A percentile compares a stretch with the other conserved stretches of the same genome.
Conservation (phyloP, 2,797 vertebrate genomes). For the Manis javanica region DNA sequence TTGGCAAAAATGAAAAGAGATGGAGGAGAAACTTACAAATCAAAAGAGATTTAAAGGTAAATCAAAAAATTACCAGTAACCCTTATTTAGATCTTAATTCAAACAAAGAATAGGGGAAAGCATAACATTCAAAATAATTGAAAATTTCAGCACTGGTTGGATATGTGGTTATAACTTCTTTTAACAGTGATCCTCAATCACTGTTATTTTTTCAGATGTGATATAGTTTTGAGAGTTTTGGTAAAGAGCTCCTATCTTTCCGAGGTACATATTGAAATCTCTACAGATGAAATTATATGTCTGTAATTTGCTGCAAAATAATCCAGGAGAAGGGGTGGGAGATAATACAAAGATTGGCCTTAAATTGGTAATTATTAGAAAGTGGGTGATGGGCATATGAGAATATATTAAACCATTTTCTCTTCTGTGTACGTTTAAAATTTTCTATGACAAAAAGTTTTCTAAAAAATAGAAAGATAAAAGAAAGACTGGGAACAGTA, state of each 20-base stretch:
- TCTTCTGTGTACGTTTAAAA: background rate
- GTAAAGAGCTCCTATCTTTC: background rate
- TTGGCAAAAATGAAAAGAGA: background rate
- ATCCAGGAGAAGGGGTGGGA: background rate
- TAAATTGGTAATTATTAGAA: background rate
- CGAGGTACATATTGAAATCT: background rate
- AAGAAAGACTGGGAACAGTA: background rate
- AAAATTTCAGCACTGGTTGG: background rate
- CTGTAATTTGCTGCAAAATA: background rate
- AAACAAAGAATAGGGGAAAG: background rate
- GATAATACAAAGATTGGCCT: background rate
- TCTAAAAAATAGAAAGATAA: background rate
- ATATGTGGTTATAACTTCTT: background rate
- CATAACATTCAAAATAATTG: background rate
- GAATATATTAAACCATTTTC: background rate
- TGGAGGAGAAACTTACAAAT: background rate
- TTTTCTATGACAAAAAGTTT: background rate
- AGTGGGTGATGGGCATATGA: background rate
- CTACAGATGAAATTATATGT: background rate
- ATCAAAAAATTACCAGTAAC: background rate
- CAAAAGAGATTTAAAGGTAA: constrained; percentile 17
- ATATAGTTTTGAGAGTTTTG: background rate
- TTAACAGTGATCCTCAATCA: background rate
- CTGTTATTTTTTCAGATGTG: background rate
- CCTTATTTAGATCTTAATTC: constrained; percentile 27